A percentile compares a stretch with the other conserved stretches of the same genome.
phyloP scores from a whole-genome alignment of 2,113 vertebrate genomes.

The Salvelinus alpinus region DNA sequence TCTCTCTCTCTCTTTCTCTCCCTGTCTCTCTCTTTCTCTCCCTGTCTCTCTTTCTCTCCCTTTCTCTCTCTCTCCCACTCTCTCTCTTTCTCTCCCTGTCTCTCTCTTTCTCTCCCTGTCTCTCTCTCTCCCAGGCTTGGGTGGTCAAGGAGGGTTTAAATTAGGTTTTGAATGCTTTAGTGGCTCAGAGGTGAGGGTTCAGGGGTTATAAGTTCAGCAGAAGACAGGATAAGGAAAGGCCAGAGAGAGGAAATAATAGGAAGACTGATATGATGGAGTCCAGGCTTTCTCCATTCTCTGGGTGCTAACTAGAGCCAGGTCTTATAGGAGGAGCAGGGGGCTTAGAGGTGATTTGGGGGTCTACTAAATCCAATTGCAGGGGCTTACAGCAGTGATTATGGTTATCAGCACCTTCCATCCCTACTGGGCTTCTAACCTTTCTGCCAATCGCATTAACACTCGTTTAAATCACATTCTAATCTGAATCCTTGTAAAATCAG shows the following conservation, averaged over 20 bases:
- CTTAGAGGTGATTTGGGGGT: background rate
- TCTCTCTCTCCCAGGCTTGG: slow-evolving; percentile 50
- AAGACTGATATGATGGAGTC: background rate
- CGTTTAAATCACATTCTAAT: slow-evolving; percentile 51
- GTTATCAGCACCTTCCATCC: slow-evolving; percentile 70
- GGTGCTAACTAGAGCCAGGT: slow-evolving; percentile 17
- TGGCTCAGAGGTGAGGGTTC: slow-evolving; percentile 73
- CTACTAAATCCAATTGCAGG: slow-evolving; percentile 55
- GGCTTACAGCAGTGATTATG: slow-evolving; percentile 66
- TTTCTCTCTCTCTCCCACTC: slow-evolving; percentile 66
- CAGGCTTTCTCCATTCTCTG: slow-evolving; percentile 28
- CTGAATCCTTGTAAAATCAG: slow-evolving; percentile 49
- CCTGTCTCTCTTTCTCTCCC: too few relatives aligned
- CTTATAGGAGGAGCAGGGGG: slow-evolving; percentile 17
- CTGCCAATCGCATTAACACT: slow-evolving; percentile 58
- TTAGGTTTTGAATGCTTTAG: slow-evolving; percentile 75
- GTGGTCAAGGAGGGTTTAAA: slow-evolving; percentile 68
- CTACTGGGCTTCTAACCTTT: slow-evolving; percentile 58
- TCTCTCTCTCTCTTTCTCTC: slow-evolving; percentile 1
- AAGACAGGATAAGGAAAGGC: slow-evolving; percentile 16
- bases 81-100: slow-evolving; percentile 31
- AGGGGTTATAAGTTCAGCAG: slow-evolving; percentile 54
- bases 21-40: too few relatives aligned
- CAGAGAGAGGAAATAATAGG: slow-evolving; percentile 29
- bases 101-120: slow-evolving; percentile 55